These are phyloP conservation scores for Electrona antarctica DNA, from an alignment of 2,113 vertebrate species.

Conservation along the genomic window DNA sequence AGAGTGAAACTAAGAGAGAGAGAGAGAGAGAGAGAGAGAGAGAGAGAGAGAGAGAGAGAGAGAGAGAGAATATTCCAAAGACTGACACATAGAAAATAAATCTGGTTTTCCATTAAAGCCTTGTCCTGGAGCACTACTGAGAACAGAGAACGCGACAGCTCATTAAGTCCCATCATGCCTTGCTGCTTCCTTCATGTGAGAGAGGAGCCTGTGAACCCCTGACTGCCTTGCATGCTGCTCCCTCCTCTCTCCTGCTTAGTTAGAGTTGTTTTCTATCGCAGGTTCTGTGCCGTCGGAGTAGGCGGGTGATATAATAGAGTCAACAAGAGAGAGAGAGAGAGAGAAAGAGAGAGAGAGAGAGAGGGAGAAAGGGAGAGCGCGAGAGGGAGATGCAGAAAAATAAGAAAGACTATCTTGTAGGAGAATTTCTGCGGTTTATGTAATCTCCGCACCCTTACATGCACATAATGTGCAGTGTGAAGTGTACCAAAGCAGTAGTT, in stretches of 20 bases:
- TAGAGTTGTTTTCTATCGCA: conserved; percentile 31
- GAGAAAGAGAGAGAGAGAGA: conserved; percentile 15
- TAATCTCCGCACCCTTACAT: too few species aligned
- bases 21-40: conserved; percentile 7
- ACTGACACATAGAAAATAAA: conserved; percentile 30
- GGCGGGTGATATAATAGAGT: conserved; percentile 37
- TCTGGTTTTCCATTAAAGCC: conserved; percentile 39
- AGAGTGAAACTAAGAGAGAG: conserved; percentile 6
- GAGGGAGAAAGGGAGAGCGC: neutral
- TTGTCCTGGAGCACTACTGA: conserved; percentile 51
- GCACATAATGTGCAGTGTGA: too few species aligned
- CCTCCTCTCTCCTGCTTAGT: conserved; percentile 7
- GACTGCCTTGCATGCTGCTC: conserved; percentile 29
- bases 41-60: conserved; percentile 3
- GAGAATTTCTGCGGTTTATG: too few species aligned
- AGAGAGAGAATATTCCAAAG: conserved; percentile 13
- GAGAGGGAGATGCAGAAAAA: too few species aligned
- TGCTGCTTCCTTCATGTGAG: conserved; percentile 51
- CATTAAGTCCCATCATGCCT: conserved; percentile 67
- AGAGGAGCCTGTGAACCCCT: conserved; percentile 40
- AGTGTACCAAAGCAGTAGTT: too few species aligned
- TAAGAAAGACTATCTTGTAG: too few species aligned
- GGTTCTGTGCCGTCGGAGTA: conserved; percentile 20
- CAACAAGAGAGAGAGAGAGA: conserved; percentile 11
- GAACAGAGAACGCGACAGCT: conserved; percentile 58